Evolutionary conservation across 1,140 invertebrate species (phyloP).

Genomic region (Drosophila ogumai): DNA sequence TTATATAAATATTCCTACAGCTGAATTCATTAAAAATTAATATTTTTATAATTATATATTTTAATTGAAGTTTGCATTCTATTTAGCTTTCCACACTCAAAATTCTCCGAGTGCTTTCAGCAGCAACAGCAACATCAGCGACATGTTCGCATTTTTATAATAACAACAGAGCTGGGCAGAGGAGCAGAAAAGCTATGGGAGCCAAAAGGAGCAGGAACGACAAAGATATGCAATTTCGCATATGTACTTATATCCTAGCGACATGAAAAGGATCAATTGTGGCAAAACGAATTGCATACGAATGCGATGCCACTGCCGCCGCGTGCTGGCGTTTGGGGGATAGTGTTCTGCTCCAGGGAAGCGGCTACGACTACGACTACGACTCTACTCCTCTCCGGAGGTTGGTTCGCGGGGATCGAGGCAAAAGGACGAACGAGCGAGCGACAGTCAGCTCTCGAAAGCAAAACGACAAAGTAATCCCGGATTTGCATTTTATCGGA

Average conservation of each 20-base stretch:
- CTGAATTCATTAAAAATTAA: background rate
- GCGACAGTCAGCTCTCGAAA: constrained; percentile 73
- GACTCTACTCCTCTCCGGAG: constrained; percentile 4
- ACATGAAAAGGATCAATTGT: constrained; percentile 84
- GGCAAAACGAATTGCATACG: constrained; percentile 84
- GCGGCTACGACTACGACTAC: constrained; percentile 2
- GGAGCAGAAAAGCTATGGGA: constrained; percentile 31
- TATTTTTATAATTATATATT: background rate
- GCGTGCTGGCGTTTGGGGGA: constrained; percentile 30
- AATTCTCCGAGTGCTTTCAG: background rate
- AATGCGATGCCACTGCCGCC: constrained; percentile 69
- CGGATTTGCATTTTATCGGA: constrained; percentile 83
- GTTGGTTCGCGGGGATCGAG: background rate
- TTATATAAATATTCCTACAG: too few species aligned
- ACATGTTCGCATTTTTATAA: constrained; percentile 62
- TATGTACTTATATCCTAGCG: constrained; percentile 83
- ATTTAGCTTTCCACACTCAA: background rate
- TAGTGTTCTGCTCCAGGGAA: constrained; percentile 26
- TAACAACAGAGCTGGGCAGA: constrained; percentile 44
- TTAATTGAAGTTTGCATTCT: background rate
- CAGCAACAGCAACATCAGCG: constrained; percentile 23
- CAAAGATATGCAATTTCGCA: constrained; percentile 84
- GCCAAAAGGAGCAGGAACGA: constrained; percentile 58
- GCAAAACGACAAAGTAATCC: constrained; percentile 83
- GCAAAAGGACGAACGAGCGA: constrained; percentile 6